A percentile compares a stretch with the other conserved stretches of the same genome.
Evolutionary conservation across 2,797 vertebrate species (phyloP).

Genomic region (Scarus forsteni): DNA sequence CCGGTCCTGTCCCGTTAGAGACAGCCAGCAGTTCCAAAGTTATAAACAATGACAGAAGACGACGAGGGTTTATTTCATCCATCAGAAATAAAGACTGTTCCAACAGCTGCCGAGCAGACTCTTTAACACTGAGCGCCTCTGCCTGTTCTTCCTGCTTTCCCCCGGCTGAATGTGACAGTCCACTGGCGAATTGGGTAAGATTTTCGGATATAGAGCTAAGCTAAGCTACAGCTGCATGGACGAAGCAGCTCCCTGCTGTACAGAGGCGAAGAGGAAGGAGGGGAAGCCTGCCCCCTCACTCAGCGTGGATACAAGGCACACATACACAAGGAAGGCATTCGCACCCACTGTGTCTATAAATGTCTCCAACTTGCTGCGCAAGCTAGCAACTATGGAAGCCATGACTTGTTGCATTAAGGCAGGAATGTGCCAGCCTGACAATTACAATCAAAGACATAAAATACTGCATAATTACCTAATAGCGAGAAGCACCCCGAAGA

Average conservation of each 20-base stretch:
- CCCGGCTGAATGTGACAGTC: neutral
- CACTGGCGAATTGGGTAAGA: slow-evolving; percentile 28
- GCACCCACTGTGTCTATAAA: slow-evolving; percentile 40
- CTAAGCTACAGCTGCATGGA: slow-evolving; percentile 48
- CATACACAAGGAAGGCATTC: slow-evolving; percentile 5
- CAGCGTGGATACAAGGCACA: neutral
- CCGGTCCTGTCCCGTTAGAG: slow-evolving; percentile 55
- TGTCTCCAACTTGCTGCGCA: slow-evolving; percentile 4
- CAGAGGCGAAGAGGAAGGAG: slow-evolving; percentile 31
- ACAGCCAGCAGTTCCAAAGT: slow-evolving; percentile 54
- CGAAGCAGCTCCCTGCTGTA: neutral
- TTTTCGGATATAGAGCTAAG: slow-evolving; percentile 31
- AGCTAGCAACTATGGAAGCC: neutral
- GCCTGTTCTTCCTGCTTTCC: slow-evolving; percentile 2
- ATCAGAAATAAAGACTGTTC: slow-evolving; percentile 34
- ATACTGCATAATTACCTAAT: too few relatives aligned
- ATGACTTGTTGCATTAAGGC: neutral
- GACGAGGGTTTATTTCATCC: slow-evolving; percentile 49
- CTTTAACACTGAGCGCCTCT: neutral
- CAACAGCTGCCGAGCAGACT: neutral
- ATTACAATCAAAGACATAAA: neutral
- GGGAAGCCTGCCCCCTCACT: slow-evolving; percentile 30
- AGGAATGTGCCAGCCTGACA: neutral
- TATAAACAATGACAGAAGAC: slow-evolving; percentile 45
- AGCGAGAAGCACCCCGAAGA: neutral